Conservation (phyloP, 2,888 invertebrate genomes). For the Lepidocyrtoides sp. region DNA sequence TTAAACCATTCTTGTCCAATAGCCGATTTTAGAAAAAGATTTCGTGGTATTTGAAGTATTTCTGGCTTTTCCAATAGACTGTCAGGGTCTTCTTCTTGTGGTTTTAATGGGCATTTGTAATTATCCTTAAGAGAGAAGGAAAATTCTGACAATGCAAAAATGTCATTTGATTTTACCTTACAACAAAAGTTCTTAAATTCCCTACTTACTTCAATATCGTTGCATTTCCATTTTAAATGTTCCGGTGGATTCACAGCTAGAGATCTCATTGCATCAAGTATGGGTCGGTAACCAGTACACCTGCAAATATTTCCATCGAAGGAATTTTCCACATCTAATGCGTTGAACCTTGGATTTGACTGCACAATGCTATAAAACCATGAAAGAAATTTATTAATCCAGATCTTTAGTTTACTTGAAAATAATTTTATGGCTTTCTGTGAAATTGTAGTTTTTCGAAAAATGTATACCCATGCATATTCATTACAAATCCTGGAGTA, state of each 20-base stretch:
- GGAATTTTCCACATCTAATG: slow-evolving; percentile 90
- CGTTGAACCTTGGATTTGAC: slow-evolving; percentile 88
- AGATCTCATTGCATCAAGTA: slow-evolving; percentile 93
- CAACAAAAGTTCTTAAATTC: too few species aligned
- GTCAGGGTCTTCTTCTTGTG: not conserved
- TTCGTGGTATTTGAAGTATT: too few species aligned
- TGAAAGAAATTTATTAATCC: not conserved
- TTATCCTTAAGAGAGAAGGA: slow-evolving; percentile 61
- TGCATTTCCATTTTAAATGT: slow-evolving; percentile 87
- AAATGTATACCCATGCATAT: slow-evolving; percentile 86
- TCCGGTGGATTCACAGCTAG: slow-evolving; percentile 90
- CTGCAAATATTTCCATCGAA: slow-evolving; percentile 64
- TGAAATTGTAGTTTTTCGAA: too few species aligned
- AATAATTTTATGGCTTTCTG: too few species aligned
- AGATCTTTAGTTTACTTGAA: too few species aligned
- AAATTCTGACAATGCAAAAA: not conserved
- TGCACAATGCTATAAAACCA: slow-evolving; percentile 56
- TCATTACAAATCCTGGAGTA: slow-evolving; percentile 92
- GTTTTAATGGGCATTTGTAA: slow-evolving; percentile 54
- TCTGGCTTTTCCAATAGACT: not conserved
- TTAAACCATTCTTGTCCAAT: slow-evolving; percentile 82
- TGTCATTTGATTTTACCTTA: not conserved
- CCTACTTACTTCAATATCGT: slow-evolving; percentile 87
- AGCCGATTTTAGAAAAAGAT: slow-evolving; percentile 4
- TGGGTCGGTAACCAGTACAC: slow-evolving; percentile 88